Conservation (phyloP, 2,113 vertebrate species). For the Rhipidura dahli region DNA sequence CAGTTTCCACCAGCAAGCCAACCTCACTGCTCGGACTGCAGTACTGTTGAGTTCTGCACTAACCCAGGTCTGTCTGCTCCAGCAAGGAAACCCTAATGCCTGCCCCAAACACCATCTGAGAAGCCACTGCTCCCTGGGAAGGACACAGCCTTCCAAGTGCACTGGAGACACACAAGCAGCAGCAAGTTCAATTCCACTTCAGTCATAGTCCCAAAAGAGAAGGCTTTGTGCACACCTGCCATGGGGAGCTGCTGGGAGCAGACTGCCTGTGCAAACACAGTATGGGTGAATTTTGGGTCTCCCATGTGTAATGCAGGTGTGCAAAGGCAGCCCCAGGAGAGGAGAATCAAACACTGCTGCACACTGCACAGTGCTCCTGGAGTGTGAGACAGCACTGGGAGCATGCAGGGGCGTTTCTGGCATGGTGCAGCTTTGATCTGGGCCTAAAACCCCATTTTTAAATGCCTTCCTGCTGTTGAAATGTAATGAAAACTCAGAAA, state of each 20-base stretch:
- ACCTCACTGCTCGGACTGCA: not conserved
- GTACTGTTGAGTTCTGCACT: rapidly evolving
- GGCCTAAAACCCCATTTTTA: not conserved
- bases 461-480: not conserved
- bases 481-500: not conserved
- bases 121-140: not conserved
- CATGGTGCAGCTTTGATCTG: not conserved
- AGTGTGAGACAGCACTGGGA: rapidly evolving
- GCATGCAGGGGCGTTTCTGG: not conserved
- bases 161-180: rapidly evolving
- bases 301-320: not conserved
- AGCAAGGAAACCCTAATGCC: not conserved
- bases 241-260: rapidly evolving
- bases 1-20: not conserved
- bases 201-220: rapidly evolving
- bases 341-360: rapidly evolving
- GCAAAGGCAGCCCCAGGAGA: not conserved
- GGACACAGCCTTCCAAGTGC: not conserved
- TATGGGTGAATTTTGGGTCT: not conserved
- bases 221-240: rapidly evolving
- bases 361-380: rapidly evolving
- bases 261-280: not conserved
- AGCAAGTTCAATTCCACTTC: not conserved
- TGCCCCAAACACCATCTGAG: not conserved
- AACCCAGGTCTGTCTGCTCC: not conserved